Evolutionary conservation across 2,797 vertebrate genomes (phyloP), one percentile per base, ranked within the genome.

Genomic region (Bufotes viridis): DNA sequence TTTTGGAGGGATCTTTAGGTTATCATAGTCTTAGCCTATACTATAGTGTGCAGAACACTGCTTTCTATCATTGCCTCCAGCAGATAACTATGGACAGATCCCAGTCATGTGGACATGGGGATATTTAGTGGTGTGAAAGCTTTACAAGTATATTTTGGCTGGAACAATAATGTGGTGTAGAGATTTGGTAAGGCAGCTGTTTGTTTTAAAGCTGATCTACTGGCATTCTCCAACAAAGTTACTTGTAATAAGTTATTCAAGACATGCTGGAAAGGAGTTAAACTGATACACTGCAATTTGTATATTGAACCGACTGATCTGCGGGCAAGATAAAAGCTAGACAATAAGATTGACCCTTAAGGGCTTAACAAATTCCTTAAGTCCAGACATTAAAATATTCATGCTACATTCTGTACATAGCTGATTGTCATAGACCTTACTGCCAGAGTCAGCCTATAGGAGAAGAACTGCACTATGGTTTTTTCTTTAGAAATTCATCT

Each of bases 311-410:
- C 61, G 75, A 87, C 74, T 89, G 88, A 89, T 89, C 74, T 87
- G 61, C 63, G 69, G 60, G 81, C 34, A 17, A 89, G 88, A 89
- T 89, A 89, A 89, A 87, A 80, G 85, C 85, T 53, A 84, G 61
- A 89, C 88, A 87, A 89, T 89, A 69, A 87, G 79, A 79, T 83
- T 89, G 85, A 89, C 88, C 88, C 85, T 87, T 85, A 80, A 87
- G 85, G 88, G 88, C 88, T 89, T 87, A 87, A 75, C 88, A 89
- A 89, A 89, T 89, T 89, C 88, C 88, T 87, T 72, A 83, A 83
- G 84, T 89, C 85, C 88, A 89, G 85, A 89, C 88, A 87, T 89
- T 87, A 89, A 89, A 89, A 87, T 89, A 89, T 89, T 87, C 85
- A 80, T 89, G 53, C 88, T 87, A 53, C 88, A 89, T 89, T 89